Base-by-base conservation (phyloP, 1,140 invertebrate genomes). In the Helicoverpa zea region DNA sequence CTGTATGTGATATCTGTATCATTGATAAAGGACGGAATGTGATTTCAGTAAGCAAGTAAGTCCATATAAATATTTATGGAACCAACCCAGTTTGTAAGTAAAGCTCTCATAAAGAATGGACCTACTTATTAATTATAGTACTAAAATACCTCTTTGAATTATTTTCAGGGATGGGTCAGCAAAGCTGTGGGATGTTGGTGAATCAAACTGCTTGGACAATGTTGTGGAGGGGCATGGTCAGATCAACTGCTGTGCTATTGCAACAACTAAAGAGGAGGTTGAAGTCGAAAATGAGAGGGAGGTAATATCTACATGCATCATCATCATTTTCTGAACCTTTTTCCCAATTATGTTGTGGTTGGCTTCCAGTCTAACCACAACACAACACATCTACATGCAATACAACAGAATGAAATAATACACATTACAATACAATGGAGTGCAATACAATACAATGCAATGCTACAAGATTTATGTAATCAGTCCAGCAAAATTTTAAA, bases 1-100 rank as follows among this genome's bases (percentile, higher is more conserved):
- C 97, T 78, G 93, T 98, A 2, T 95, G 95, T 56, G 97, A 97
- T 91, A 90, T 97, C 72, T 95, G 91, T 43, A 96, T 98, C 86
- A 94, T 98, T 76, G 97, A 97, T n/a, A 95, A 95, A 83, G 97
- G 97, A 81, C 95, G 96, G 80, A 97, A 98, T 94, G 91, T 98
- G 30, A 92, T 98, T 29, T 97, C 97, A 56, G 97, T 97, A 52
- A 96, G 97, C 86, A 97, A 96, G 94, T 94, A 86, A 84, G 88
- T 61, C 51, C 18, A 63, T 23, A 23, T 23, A 23, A 23, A 23
- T 23, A 23, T 23, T 23, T 23, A 23, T 2, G 2, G 23, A 23
- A 23, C 64, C 61, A 23, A 23, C 64, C 61, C 52, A 70, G 5
- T 58, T 29, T 81, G 29, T 59, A 52, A 80, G 16, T 73, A 66